These are phyloP conservation scores for Rhingia rostrata DNA, from an alignment of 2,888 invertebrate genomes.

Conservation along the genomic window DNA sequence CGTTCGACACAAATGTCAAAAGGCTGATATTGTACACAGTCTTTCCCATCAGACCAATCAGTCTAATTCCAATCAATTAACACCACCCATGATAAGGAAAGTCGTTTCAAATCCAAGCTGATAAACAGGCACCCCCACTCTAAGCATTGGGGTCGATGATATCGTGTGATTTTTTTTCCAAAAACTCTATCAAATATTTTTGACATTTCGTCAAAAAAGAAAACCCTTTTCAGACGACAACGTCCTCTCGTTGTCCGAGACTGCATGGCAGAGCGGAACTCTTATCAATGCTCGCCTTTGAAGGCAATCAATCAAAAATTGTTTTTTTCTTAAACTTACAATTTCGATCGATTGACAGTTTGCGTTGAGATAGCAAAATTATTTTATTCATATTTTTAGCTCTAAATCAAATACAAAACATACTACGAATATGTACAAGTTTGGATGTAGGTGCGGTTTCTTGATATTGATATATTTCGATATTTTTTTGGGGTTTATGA, in stretches of 20 bases:
- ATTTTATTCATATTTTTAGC: constrained; percentile 2
- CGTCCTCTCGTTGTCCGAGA: background rate
- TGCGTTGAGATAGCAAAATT: constrained; percentile 35
- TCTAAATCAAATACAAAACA: background rate
- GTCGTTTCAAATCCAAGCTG: constrained; percentile 1
- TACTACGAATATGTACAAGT: too few relatives aligned
- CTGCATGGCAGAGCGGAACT: background rate
- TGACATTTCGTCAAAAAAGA: constrained; percentile 30
- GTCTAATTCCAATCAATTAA: constrained; percentile 62
- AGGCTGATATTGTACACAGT: background rate
- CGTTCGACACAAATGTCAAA: constrained; percentile 33
- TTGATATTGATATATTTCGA: constrained; percentile 30
- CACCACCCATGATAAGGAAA: constrained; percentile 20
- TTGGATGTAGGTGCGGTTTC: constrained; percentile 20
- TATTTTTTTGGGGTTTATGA: constrained; percentile 32
- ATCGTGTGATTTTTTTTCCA: constrained; percentile 1
- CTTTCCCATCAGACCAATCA: constrained; percentile 44
- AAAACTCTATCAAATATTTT: constrained; percentile 3
- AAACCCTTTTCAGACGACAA: constrained; percentile 6
- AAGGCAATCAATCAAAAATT: constrained; percentile 62
- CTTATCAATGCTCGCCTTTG: constrained; percentile 57
- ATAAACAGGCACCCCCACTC: constrained; percentile 6
- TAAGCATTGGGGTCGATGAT: background rate
- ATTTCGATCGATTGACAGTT: constrained; percentile 36
- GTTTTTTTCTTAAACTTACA: background rate